Percentiles rank a stretch among this genome's conserved stretches.
Evolutionary conservation across 2,797 vertebrate genomes (phyloP).

Genomic region (Chaunax sp.): DNA sequence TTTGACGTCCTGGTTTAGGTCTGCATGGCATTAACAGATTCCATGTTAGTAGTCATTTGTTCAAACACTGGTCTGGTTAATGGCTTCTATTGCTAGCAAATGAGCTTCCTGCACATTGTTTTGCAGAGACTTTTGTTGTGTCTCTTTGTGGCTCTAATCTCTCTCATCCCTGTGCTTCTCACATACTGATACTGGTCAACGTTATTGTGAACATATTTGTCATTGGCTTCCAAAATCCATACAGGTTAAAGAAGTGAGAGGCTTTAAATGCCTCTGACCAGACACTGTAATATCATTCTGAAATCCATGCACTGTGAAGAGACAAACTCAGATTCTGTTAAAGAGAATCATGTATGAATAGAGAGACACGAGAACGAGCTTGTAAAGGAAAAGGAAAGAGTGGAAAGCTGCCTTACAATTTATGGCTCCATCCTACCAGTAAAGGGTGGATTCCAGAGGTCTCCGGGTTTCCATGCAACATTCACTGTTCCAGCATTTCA

Average conservation of each 20-base stretch:
- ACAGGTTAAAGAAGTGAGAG: neutral
- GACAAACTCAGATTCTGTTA: neutral
- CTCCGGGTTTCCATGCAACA: conserved; percentile 35
- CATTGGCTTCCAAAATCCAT: neutral
- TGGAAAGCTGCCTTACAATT: conserved; percentile 21
- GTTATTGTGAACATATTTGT: neutral
- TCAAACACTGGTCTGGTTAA: no score
- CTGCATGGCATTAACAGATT: no score
- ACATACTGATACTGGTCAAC: neutral
- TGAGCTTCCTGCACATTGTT: no score
- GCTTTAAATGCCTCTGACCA: neutral
- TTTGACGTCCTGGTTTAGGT: neutral
- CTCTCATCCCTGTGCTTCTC: neutral
- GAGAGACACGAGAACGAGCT: neutral
- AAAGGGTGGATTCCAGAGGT: conserved; percentile 35
- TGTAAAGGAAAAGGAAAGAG: conserved; percentile 22
- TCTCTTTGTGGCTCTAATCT: neutral
- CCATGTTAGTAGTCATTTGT: neutral
- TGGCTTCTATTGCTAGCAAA: no score
- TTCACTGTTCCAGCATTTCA: conserved; percentile 51
- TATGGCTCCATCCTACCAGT: conserved; percentile 44
- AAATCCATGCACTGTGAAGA: neutral
- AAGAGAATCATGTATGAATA: neutral
- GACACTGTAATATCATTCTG: no score
- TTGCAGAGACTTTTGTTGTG: no score